A percentile compares a stretch with the other conserved stretches of the same genome.
Evolutionary conservation across 2,113 vertebrate genomes (phyloP).

Genomic region (Poeciliopsis retropinna): DNA sequence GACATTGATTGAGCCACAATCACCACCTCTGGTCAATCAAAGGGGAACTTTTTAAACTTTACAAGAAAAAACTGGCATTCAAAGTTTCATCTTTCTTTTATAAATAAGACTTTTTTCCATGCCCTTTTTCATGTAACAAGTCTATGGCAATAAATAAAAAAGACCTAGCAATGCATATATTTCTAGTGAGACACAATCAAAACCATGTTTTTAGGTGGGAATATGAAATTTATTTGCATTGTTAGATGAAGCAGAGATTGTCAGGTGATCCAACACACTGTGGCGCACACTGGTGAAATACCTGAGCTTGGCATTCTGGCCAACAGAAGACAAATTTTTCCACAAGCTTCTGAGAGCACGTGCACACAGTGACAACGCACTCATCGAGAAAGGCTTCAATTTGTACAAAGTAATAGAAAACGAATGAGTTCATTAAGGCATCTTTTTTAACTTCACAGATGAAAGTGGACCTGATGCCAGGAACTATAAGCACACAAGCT

Average conservation of each 20-base stretch:
- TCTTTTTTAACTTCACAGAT: slow-evolving; percentile 33
- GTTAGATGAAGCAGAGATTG: slow-evolving; percentile 46
- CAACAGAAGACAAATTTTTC: slow-evolving; percentile 32
- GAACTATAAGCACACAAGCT: slow-evolving; percentile 15
- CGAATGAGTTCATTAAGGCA: slow-evolving; percentile 54
- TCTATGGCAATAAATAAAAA: not conserved
- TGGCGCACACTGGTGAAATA: slow-evolving; percentile 44
- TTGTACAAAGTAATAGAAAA: slow-evolving; percentile 34
- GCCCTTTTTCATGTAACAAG: not conserved
- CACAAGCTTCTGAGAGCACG: slow-evolving; percentile 15
- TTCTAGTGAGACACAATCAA: slow-evolving; percentile 12
- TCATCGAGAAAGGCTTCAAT: not conserved
- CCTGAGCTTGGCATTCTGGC: slow-evolving; percentile 56
- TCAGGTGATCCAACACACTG: slow-evolving; percentile 40
- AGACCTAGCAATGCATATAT: not conserved
- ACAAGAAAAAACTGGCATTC: not conserved
- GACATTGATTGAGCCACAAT: not conserved
- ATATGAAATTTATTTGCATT: slow-evolving; percentile 57
- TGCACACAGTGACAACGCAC: slow-evolving; percentile 13
- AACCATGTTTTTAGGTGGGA: slow-evolving; percentile 25
- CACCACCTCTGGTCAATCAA: not conserved
- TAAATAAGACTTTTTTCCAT: not conserved
- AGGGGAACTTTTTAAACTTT: not conserved
- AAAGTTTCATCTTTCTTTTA: not conserved
- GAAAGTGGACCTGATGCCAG: slow-evolving; percentile 21